These are phyloP conservation scores for Megalops atlanticus DNA, from an alignment of 2,113 vertebrate species.

Conservation along the genomic window DNA sequence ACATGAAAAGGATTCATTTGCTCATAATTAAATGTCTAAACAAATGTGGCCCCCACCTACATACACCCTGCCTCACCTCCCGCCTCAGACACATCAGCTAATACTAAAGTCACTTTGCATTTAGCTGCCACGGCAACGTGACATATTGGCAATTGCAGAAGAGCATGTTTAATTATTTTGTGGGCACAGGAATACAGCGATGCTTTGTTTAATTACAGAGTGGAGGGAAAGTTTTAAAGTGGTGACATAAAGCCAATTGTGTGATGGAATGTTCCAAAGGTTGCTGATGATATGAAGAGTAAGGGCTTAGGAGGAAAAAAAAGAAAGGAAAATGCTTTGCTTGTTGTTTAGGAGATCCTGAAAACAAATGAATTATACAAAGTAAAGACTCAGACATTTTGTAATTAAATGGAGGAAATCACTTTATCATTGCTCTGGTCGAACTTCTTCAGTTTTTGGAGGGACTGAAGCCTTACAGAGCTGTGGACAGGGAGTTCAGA, in stretches of 20 bases:
- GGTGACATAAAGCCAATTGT: slow-evolving; percentile 27
- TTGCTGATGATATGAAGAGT: slow-evolving; percentile 34
- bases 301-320: not conserved
- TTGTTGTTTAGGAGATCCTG: slow-evolving; percentile 2
- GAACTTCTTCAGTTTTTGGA: not conserved
- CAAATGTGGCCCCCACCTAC: too few relatives aligned
- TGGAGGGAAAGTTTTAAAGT: slow-evolving; percentile 20
- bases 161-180: slow-evolving; percentile 49
- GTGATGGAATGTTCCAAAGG: slow-evolving; percentile 13
- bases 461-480: too few relatives aligned
- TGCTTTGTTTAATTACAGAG: slow-evolving; percentile 33
- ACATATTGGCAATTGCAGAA: slow-evolving; percentile 50
- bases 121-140: slow-evolving; percentile 39
- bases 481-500: too few relatives aligned
- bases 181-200: slow-evolving; percentile 1
- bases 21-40: too few relatives aligned
- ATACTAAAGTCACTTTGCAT: slow-evolving; percentile 31
- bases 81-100: not conserved
- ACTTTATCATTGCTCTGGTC: not conserved
- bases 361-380: slow-evolving; percentile 17
- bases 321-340: slow-evolving; percentile 12
- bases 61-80: too few relatives aligned
- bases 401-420: slow-evolving; percentile 12
- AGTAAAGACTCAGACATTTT: not conserved
- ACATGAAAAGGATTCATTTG: slow-evolving; percentile 34